phyloP scores from a whole-genome alignment of 1,140 invertebrate genomes.

The Drosophila punjabiensis region DNA sequence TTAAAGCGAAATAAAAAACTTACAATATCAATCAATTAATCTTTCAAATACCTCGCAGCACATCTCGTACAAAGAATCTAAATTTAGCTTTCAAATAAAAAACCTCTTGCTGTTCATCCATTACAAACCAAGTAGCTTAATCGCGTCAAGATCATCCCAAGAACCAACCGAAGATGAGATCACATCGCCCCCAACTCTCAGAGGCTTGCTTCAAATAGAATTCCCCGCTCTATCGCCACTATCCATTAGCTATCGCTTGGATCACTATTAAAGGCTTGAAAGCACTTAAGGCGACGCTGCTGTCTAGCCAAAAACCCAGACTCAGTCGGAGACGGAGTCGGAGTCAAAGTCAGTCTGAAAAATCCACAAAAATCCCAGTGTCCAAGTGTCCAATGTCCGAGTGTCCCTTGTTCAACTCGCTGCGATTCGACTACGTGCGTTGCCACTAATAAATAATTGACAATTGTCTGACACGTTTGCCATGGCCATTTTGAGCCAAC shows the following conservation, averaged over 20 bases:
- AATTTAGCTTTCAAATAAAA: slow-evolving; percentile 13
- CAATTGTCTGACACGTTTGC: slow-evolving; percentile 82
- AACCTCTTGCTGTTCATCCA: background rate
- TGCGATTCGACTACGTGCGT: slow-evolving; percentile 65
- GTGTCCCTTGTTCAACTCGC: slow-evolving; percentile 25
- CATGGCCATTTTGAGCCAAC: slow-evolving; percentile 79
- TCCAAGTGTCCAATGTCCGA: slow-evolving; percentile 19
- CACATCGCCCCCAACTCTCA: slow-evolving; percentile 20
- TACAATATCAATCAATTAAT: slow-evolving; percentile 1
- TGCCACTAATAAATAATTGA: slow-evolving; percentile 83
- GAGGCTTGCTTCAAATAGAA: background rate
- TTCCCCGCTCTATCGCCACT: slow-evolving; percentile 8
- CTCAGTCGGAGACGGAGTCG: background rate
- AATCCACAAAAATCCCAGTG: slow-evolving; percentile 13
- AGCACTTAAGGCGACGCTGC: slow-evolving; percentile 43
- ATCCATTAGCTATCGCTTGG: slow-evolving; percentile 45
- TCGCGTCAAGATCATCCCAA: slow-evolving; percentile 19
- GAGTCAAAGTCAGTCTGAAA: background rate
- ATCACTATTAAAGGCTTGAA: slow-evolving; percentile 48
- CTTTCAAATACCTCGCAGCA: slow-evolving; percentile 1
- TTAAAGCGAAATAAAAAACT: background rate
- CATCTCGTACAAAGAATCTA: background rate
- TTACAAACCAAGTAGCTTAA: slow-evolving; percentile 23
- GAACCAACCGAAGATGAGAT: slow-evolving; percentile 24
- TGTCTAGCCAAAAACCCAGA: slow-evolving; percentile 21